phyloP scores from a whole-genome alignment of 2,113 vertebrate genomes.

The Neogobius melanostomus region DNA sequence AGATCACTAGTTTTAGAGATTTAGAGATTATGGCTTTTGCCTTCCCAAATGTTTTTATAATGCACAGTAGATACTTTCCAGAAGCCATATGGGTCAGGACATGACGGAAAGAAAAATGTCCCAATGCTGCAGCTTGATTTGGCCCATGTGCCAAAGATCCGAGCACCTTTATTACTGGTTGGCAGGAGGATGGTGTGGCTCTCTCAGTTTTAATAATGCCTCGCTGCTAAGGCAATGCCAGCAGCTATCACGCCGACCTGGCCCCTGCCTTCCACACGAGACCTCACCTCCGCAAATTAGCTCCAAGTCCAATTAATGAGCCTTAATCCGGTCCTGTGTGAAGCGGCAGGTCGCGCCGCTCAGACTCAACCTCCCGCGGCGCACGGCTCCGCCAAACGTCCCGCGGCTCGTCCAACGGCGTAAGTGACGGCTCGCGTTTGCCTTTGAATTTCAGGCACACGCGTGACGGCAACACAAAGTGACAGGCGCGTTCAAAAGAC shows the following conservation, averaged over 20 bases:
- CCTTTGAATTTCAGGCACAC: conserved; percentile 22
- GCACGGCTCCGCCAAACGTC: not conserved
- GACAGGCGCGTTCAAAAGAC: conserved; percentile 31
- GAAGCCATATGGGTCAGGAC: too few relatives aligned
- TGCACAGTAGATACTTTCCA: too few relatives aligned
- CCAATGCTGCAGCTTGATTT: too few relatives aligned
- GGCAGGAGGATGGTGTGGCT: not conserved
- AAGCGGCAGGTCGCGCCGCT: conserved; percentile 21
- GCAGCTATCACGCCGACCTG: conserved; percentile 11
- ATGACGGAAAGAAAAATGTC: too few relatives aligned
- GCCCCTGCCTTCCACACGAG: conserved; percentile 18
- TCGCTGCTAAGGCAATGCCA: not conserved
- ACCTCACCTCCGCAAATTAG: conserved; percentile 16
- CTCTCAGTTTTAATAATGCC: not conserved
- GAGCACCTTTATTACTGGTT: not conserved
- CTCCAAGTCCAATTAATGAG: conserved; percentile 4
- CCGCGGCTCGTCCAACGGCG: conserved; percentile 3
- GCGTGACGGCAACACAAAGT: conserved; percentile 10
- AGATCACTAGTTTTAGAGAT: too few relatives aligned
- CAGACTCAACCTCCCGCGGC: not conserved
- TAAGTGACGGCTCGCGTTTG: conserved; percentile 26
- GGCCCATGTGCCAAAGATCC: not conserved
- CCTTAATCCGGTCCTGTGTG: conserved; percentile 11
- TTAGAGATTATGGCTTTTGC: too few relatives aligned
- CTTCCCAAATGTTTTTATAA: too few relatives aligned